Evolutionary conservation across 2,888 invertebrate genomes (phyloP), one percentile per base, ranked within the genome.

Genomic region (Mythimna impura): DNA sequence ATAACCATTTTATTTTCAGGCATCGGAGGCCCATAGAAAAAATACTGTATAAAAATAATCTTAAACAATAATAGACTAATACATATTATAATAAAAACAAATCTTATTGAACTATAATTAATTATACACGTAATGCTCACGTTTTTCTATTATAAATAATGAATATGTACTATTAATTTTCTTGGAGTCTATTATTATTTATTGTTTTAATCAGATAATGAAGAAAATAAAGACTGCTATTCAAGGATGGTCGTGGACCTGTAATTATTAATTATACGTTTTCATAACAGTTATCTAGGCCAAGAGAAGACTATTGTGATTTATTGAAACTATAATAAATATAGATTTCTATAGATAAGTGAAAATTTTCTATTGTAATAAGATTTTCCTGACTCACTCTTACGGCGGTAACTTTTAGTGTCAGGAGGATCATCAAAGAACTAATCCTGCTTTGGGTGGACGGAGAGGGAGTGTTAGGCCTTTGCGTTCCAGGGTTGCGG

Each of bases 231-330:
- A 47, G 10, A 40, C 6, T 14, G 17, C 17, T 22, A 25, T 55
- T 47, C 25, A 72, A 60, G 43, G 65, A 58, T 66, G 34, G 60
- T 22, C 30, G 17, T 8, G 50, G 55, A 61, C n/a, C 66, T 47
- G 34, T 63, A 25, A 55, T 55, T n/a, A 62, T n/a, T 58, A 54
- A 76, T 55, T 66, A 52, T 22, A 43, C 10, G 8, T 30, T 25
- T 55, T 54, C 25, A 57, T 71, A 40, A 62, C n/a, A 57, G 6
- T 43, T 20, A 72, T 81, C 50, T 63, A 40, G 65, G 63, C 20
- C 73, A 81, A 58, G 58, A 66, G 7, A 47, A 68, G n/a, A 54
- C 10, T 40, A 25, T 75, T 67, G 25, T 65, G 47, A 55, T 80
- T 63, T 30, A 14, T 67, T 55, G 20, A 40, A 61, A 20, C 47